These are phyloP conservation scores for Masticophis lateralis DNA, from an alignment of 2,797 vertebrate species.

Conservation along the genomic window DNA sequence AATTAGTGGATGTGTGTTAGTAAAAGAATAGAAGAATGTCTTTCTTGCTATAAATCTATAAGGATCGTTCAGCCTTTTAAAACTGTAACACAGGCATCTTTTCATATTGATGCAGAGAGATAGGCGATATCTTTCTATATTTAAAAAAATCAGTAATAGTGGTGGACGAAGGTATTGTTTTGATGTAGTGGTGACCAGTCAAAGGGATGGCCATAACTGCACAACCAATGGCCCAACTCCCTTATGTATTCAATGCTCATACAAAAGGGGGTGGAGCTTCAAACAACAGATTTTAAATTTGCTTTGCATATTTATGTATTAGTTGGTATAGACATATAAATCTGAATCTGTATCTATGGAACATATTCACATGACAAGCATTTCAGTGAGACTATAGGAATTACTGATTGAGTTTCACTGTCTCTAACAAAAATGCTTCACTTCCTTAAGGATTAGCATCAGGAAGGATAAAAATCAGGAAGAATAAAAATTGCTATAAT, in stretches of 20 bases:
- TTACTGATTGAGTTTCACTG: background rate
- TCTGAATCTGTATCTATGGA: background rate
- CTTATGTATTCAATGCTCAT: background rate
- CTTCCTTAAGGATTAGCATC: background rate
- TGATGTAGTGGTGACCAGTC: background rate
- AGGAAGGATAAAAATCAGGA: constrained; percentile 26
- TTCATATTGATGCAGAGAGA: background rate
- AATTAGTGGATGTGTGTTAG: background rate
- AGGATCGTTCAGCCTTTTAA: background rate
- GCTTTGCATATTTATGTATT: background rate
- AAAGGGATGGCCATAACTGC: background rate
- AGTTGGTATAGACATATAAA: background rate
- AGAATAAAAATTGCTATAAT: background rate
- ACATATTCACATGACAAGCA: background rate
- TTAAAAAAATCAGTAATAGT: background rate
- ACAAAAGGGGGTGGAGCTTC: background rate
- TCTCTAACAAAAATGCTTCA: background rate
- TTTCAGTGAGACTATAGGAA: background rate
- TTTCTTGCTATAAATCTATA: background rate
- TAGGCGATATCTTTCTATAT: background rate
- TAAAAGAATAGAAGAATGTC: background rate
- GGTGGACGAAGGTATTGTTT: background rate
- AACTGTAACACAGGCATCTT: background rate
- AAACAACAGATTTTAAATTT: background rate
- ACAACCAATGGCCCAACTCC: background rate